These are phyloP conservation scores for Istiophorus platypterus DNA, from an alignment of 2,113 vertebrate species.

Conservation along the genomic window DNA sequence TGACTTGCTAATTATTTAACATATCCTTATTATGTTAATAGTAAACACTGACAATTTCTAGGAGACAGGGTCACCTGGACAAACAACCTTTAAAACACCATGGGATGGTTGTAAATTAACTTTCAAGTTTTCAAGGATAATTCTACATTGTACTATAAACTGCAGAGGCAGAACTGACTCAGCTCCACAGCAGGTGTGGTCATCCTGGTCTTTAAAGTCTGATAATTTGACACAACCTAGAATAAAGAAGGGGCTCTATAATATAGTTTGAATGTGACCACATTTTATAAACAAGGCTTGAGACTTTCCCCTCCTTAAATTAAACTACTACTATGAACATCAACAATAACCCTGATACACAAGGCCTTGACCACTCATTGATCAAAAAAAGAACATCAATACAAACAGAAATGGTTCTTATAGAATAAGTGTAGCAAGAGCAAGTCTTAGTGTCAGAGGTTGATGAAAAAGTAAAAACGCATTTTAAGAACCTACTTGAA, in stretches of 20 bases:
- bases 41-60: not conserved
- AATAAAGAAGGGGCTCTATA: not conserved
- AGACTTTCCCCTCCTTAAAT: not conserved
- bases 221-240: not conserved
- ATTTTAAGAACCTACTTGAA: not conserved
- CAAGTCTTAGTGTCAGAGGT: not conserved
- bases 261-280: not conserved
- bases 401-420: not conserved
- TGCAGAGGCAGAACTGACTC: not conserved
- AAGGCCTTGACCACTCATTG: not conserved
- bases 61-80: not conserved
- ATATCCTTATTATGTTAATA: too few relatives aligned
- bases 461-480: not conserved
- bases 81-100: not conserved
- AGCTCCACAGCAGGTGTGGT: conserved; percentile 1
- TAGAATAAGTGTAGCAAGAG: not conserved
- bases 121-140: not conserved
- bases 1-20: not conserved
- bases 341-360: not conserved
- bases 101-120: not conserved
- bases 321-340: not conserved
- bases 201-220: not conserved
- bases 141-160: not conserved
- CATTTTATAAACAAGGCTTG: not conserved
- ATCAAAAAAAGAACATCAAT: not conserved